phyloP scores from a whole-genome alignment of 2,888 invertebrate species.

The Empis livida region DNA sequence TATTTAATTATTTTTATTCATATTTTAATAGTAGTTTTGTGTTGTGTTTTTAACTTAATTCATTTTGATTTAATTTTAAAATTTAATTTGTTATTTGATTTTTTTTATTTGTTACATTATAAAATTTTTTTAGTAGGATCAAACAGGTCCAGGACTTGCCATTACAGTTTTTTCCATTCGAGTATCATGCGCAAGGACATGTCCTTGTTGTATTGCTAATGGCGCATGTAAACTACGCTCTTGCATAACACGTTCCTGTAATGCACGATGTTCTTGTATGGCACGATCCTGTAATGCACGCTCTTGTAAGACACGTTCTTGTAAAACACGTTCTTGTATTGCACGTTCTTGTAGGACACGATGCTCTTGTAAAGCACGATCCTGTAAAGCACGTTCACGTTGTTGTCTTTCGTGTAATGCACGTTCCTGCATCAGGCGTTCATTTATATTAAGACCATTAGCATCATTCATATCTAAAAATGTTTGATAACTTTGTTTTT shows the following conservation, averaged over 20 bases:
- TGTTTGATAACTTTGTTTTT: too few relatives aligned
- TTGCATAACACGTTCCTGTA: constrained; percentile 15
- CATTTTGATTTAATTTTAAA: too few relatives aligned
- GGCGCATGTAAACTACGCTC: constrained; percentile 15
- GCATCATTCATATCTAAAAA: constrained; percentile 14
- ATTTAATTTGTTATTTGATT: neutral
- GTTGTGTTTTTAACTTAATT: too few relatives aligned
- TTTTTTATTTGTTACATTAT: neutral
- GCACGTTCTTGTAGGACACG: constrained; percentile 15
- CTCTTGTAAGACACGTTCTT: constrained; percentile 16
- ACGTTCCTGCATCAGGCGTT: constrained; percentile 17
- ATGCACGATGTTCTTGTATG: constrained; percentile 15
- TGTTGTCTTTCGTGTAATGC: constrained; percentile 14
- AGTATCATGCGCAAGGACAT: constrained; percentile 14
- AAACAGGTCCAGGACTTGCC: constrained; percentile 14
- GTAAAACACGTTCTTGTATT: constrained; percentile 14
- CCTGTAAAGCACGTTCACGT: constrained; percentile 15
- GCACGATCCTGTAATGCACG: constrained; percentile 14
- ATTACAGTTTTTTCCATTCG: constrained; percentile 17
- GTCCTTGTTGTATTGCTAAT: constrained; percentile 15
- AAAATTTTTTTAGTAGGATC: constrained; percentile 5
- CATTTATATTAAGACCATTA: constrained; percentile 14
- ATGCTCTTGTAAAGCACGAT: constrained; percentile 15
- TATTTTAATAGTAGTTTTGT: neutral
- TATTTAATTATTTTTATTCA: neutral